phyloP scores from a whole-genome alignment of 2,888 invertebrate genomes.

The Himalopsyche tibetana region DNA sequence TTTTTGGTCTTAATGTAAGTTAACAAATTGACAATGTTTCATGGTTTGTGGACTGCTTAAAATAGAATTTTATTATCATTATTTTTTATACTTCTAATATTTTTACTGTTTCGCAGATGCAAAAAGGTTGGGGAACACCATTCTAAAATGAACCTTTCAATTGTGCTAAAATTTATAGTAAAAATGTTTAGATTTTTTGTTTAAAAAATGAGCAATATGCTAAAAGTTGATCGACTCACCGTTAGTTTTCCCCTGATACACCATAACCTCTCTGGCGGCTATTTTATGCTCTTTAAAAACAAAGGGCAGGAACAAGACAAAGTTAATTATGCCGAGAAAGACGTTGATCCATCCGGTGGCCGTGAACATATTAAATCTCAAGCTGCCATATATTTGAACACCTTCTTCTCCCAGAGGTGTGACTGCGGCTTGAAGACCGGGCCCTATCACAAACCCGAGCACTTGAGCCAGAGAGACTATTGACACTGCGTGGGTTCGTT shows the following conservation, averaged over 20 bases:
- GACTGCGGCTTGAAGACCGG: conserved; percentile 87
- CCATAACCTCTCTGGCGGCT: conserved; percentile 88
- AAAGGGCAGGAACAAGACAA: conserved; percentile 84
- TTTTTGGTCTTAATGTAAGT: no score
- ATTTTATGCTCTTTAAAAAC: conserved; percentile 86
- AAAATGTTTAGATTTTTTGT: no score
- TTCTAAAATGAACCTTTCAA: no score
- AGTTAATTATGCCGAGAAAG: conserved; percentile 83
- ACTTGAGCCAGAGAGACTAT: conserved; percentile 91
- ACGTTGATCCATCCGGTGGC: conserved; percentile 92
- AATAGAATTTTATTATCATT: no score
- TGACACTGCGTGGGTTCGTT: conserved; percentile 89
- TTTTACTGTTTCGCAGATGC: no score
- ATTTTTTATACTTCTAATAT: no score
- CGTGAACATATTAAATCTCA: conserved; percentile 91
- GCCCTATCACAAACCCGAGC: conserved; percentile 91
- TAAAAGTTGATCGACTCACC: conserved; percentile 70
- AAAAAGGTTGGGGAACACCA: no score
- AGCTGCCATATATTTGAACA: conserved; percentile 72
- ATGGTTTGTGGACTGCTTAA: no score
- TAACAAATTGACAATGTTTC: no score
- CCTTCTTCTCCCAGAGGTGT: conserved; percentile 86
- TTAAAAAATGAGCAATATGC: background rate
- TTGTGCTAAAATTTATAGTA: no score
- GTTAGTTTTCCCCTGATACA: conserved; percentile 81